Conservation (phyloP, 2,888 invertebrate species). For the Trachelus iudaicus region DNA sequence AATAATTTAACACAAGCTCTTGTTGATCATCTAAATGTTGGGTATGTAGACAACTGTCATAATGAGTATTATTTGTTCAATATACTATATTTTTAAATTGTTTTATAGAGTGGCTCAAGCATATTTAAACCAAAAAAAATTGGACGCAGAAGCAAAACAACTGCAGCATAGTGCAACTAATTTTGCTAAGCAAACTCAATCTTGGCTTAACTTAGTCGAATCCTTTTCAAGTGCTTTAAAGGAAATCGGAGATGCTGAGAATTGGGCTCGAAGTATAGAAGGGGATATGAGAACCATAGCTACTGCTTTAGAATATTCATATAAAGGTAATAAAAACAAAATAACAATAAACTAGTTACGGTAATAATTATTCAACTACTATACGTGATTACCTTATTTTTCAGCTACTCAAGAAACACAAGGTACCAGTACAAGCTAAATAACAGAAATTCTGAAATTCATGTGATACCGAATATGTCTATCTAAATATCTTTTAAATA, state of each 20-base stretch:
- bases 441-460: background rate
- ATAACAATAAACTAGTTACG: background rate
- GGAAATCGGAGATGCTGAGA: conserved; percentile 98
- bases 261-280: conserved; percentile 98
- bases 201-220: conserved; percentile 94
- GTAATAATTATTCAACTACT: background rate
- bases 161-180: conserved; percentile 93
- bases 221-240: conserved; percentile 88
- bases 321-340: conserved; percentile 71
- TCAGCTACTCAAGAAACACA: conserved; percentile 53
- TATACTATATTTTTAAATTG: conserved; percentile 26
- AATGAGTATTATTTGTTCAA: conserved; percentile 4
- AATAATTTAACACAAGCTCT: conserved; percentile 92
- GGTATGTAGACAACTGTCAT: conserved; percentile 71
- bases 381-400: conserved; percentile 13
- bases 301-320: conserved; percentile 92
- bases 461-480: background rate
- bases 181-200: conserved; percentile 96
- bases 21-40: conserved; percentile 97
- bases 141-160: conserved; percentile 97
- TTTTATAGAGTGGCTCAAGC: conserved; percentile 92
- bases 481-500: background rate
- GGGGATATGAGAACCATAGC: conserved; percentile 94
- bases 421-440: conserved; percentile 25
- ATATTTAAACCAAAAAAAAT: conserved; percentile 96